phyloP scores from a whole-genome alignment of 2,888 invertebrate species.

The Hirtodrosophila histrioides region DNA sequence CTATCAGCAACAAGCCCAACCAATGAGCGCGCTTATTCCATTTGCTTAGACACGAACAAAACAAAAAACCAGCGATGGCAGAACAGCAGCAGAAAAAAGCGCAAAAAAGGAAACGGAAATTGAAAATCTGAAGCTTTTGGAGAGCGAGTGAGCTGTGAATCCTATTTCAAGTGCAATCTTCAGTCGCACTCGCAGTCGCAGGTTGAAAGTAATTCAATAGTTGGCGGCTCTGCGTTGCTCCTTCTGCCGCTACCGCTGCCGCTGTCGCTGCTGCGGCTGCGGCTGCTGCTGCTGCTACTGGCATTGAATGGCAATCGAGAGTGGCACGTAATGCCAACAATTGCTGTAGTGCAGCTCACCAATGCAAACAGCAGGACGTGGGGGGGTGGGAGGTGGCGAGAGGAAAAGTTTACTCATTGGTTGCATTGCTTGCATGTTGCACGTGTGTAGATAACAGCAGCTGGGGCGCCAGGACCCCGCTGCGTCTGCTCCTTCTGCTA shows the following conservation, averaged over 20 bases:
- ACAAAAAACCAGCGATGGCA: slow-evolving; percentile 15
- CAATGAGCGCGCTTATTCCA: slow-evolving; percentile 79
- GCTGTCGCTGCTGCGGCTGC: slow-evolving; percentile 8
- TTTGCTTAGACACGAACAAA: slow-evolving; percentile 77
- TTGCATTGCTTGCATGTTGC: slow-evolving; percentile 74
- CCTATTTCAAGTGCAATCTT: slow-evolving; percentile 81
- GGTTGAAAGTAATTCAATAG: slow-evolving; percentile 79
- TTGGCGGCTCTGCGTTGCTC: slow-evolving; percentile 61
- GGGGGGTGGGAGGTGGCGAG: not conserved
- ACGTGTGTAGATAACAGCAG: slow-evolving; percentile 72
- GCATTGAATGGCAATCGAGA: slow-evolving; percentile 80
- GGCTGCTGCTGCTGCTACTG: slow-evolving; percentile 31
- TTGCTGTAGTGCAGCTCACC: slow-evolving; percentile 71
- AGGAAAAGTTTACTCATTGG: slow-evolving; percentile 49
- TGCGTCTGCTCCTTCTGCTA: slow-evolving; percentile 16
- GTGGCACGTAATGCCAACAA: slow-evolving; percentile 82
- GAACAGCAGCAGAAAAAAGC: slow-evolving; percentile 19
- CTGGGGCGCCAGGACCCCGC: not conserved
- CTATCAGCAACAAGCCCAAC: slow-evolving; percentile 64
- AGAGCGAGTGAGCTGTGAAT: slow-evolving; percentile 79
- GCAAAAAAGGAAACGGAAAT: slow-evolving; percentile 74
- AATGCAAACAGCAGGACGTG: slow-evolving; percentile 60
- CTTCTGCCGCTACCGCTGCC: slow-evolving; percentile 9
- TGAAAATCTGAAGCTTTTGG: slow-evolving; percentile 78
- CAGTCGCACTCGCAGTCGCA: slow-evolving; percentile 63